Conservation (phyloP, 2,797 vertebrate species). For the Anguilla megastoma region DNA sequence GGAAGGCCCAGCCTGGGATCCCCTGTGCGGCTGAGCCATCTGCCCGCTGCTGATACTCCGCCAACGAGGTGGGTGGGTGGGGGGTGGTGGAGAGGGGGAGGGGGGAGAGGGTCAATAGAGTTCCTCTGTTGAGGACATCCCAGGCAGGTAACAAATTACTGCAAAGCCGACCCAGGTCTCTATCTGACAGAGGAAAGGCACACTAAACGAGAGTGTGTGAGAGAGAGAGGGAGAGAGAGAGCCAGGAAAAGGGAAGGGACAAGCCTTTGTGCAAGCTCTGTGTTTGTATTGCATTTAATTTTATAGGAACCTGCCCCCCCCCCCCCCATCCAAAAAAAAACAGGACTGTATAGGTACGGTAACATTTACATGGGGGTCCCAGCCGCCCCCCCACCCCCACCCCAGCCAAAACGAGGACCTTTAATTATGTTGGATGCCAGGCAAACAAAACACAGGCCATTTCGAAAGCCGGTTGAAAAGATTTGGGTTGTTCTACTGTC, state of each 20-base stretch:
- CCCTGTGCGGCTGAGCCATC: not conserved
- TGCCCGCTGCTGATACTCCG: not conserved
- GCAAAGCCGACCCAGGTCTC: not conserved
- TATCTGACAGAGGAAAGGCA: not conserved
- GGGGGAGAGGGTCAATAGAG: conserved; percentile 5
- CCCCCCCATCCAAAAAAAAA: not conserved
- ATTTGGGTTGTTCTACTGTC: not conserved
- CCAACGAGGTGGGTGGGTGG: not conserved
- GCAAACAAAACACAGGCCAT: not conserved
- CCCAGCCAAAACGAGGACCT: not conserved
- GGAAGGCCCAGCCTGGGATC: conserved; percentile 11
- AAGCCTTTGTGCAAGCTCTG: not conserved
- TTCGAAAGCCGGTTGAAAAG: not conserved
- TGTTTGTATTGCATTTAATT: not conserved
- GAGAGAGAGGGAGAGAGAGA: not conserved
- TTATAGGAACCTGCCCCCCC: not conserved
- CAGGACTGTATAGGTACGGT: not conserved
- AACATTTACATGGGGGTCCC: not conserved
- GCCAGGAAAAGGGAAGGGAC: not conserved
- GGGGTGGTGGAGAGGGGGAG: not conserved
- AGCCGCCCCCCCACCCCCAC: not conserved
- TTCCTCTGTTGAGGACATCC: conserved; percentile 1
- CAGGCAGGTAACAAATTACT: conserved; percentile 21
- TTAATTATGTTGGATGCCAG: not conserved
- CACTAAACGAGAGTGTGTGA: not conserved